Percentiles rank a stretch among this genome's conserved stretches.
These are phyloP conservation scores for Atethmia centrago DNA, from an alignment of 2,888 invertebrate species.

Conservation along the genomic window DNA sequence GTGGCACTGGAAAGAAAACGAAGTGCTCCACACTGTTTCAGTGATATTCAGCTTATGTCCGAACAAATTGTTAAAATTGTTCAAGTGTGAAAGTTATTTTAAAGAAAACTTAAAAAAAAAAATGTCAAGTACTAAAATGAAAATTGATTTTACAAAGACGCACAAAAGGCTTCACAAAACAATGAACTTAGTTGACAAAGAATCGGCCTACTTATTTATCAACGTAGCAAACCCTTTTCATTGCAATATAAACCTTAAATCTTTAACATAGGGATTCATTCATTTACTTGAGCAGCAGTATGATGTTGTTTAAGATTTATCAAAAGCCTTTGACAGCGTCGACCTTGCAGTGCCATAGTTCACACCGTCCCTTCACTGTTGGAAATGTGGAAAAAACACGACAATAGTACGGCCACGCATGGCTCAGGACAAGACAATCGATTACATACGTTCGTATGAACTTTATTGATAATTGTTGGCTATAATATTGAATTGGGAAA, in stretches of 20 bases:
- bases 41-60: background rate
- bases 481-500: constrained; percentile 84
- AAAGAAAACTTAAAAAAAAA: background rate
- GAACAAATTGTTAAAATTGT: background rate
- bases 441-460: constrained; percentile 85
- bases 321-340: constrained; percentile 84
- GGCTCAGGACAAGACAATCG: constrained; percentile 87
- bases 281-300: constrained; percentile 47
- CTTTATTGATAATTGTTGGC: constrained; percentile 88
- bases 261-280: constrained; percentile 22
- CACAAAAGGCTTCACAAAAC: constrained; percentile 54
- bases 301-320: constrained; percentile 72
- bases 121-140: constrained; percentile 22
- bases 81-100: background rate
- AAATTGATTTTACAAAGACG: constrained; percentile 49
- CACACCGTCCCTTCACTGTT: constrained; percentile 89
- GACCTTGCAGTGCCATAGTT: constrained; percentile 87
- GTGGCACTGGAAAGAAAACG: background rate
- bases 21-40: background rate
- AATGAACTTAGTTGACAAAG: constrained; percentile 66
- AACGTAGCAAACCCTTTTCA: background rate
- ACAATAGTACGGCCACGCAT: constrained; percentile 86
- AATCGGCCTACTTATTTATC: constrained; percentile 42
- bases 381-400: constrained; percentile 87
- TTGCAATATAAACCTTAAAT: constrained; percentile 43